phyloP scores from a whole-genome alignment of 2,888 invertebrate genomes.

The Ashinkailepas kermadecensis region DNA sequence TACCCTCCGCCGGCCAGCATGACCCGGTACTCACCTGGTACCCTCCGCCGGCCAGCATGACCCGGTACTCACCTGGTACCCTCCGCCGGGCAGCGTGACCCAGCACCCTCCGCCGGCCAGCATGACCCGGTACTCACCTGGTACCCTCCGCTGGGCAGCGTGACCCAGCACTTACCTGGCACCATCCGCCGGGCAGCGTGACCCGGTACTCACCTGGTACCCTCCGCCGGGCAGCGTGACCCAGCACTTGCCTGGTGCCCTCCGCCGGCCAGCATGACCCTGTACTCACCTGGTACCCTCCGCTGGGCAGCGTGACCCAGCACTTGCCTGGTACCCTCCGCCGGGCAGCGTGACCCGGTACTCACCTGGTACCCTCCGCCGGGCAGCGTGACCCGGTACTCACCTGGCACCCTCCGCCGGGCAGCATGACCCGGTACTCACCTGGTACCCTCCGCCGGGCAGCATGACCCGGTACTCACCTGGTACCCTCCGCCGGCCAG shows the following conservation, averaged over 20 bases:
- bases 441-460: constrained; percentile 19
- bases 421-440: too few relatives aligned
- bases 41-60: constrained; percentile 23
- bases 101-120: too few relatives aligned
- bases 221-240: constrained; percentile 23
- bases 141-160: constrained; percentile 21
- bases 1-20: too few relatives aligned
- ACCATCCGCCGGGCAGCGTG: too few relatives aligned
- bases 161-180: not conserved
- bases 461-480: constrained; percentile 15
- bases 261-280: too few relatives aligned
- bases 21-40: too few relatives aligned
- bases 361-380: constrained; percentile 6
- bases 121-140: too few relatives aligned
- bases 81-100: too few relatives aligned
- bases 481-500: too few relatives aligned
- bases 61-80: constrained; percentile 7
- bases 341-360: too few relatives aligned
- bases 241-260: not conserved
- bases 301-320: constrained; percentile 17
- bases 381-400: constrained; percentile 13
- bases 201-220: too few relatives aligned
- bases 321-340: not conserved
- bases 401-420: not conserved
- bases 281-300: not conserved